Evolutionary conservation across 2,113 vertebrate species (phyloP).

Genomic region (Gadus chalcogrammus): DNA sequence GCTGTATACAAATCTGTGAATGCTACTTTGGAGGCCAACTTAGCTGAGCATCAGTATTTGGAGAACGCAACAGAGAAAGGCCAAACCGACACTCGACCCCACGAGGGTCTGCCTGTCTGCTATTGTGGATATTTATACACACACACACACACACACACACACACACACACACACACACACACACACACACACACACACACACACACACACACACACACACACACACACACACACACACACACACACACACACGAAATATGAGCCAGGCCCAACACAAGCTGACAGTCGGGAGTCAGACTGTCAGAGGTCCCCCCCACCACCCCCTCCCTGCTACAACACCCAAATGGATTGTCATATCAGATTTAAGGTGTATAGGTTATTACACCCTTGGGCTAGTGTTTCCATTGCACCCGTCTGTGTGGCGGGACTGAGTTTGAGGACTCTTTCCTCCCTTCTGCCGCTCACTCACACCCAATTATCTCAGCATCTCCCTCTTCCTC

Average conservation of each 20-base stretch:
- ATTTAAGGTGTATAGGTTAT: slow-evolving; percentile 80
- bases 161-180: too few species aligned
- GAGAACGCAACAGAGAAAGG: slow-evolving; percentile 68
- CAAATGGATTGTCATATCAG: slow-evolving; percentile 78
- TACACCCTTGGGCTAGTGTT: slow-evolving; percentile 81
- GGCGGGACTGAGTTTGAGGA: slow-evolving; percentile 66
- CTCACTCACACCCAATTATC: too few species aligned
- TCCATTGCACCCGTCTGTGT: slow-evolving; percentile 71
- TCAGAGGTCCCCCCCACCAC: slow-evolving; percentile 58
- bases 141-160: too few species aligned
- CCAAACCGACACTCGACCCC: slow-evolving; percentile 66
- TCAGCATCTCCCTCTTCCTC: too few species aligned
- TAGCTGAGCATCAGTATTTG: slow-evolving; percentile 70
- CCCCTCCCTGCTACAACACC: slow-evolving; percentile 63
- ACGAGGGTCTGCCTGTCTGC: slow-evolving; percentile 73
- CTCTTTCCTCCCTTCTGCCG: slow-evolving; percentile 27
- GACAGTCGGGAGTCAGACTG: slow-evolving; percentile 68
- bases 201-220: too few species aligned
- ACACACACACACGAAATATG: too few species aligned
- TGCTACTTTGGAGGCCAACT: slow-evolving; percentile 61
- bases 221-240: too few species aligned
- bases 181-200: too few species aligned
- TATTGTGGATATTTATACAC: slow-evolving; percentile 75
- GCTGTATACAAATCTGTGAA: slow-evolving; percentile 56
- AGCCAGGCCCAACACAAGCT: slow-evolving; percentile 67